Evolutionary conservation across 1,140 invertebrate genomes (phyloP).

Genomic region (Drosophila navojoa): DNA sequence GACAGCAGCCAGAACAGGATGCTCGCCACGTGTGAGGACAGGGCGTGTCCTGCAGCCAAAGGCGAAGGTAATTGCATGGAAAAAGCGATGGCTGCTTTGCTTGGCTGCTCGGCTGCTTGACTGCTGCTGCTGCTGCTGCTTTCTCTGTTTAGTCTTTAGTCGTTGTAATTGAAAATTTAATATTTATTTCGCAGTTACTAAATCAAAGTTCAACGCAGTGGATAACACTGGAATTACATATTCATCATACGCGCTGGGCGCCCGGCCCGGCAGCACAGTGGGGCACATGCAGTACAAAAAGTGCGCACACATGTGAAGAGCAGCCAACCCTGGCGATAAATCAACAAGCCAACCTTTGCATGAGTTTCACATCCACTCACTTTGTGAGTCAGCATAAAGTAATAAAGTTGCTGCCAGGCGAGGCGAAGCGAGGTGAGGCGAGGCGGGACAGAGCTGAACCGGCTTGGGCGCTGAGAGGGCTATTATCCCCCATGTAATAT

Average conservation of each 20-base stretch:
- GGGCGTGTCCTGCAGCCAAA: constrained; percentile 31
- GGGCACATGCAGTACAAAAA: constrained; percentile 10
- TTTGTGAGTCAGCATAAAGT: constrained; percentile 75
- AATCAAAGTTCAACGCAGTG: constrained; percentile 77
- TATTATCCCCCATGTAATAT: constrained; percentile 59
- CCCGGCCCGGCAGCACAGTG: constrained; percentile 35
- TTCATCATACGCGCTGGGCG: constrained; percentile 73
- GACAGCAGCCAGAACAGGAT: constrained; percentile 13
- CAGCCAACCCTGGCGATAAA: constrained; percentile 56
- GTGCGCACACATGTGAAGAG: constrained; percentile 53
- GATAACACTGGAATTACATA: constrained; percentile 75
- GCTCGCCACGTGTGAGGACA: constrained; percentile 46
- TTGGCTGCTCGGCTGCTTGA: constrained; percentile 14
- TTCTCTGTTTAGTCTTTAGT: constrained; percentile 13
- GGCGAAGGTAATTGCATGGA: constrained; percentile 76
- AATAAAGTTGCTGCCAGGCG: constrained; percentile 59
- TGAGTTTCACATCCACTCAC: constrained; percentile 62
- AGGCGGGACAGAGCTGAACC: background rate
- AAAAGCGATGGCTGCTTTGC: constrained; percentile 56
- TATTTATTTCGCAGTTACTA: constrained; percentile 82
- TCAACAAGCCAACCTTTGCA: constrained; percentile 80
- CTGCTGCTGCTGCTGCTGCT: background rate
- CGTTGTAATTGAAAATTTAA: constrained; percentile 78
- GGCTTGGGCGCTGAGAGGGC: constrained; percentile 12
- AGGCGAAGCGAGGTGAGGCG: background rate